Conservation (phyloP, 2,888 invertebrate genomes). For the Arctia plantaginis region DNA sequence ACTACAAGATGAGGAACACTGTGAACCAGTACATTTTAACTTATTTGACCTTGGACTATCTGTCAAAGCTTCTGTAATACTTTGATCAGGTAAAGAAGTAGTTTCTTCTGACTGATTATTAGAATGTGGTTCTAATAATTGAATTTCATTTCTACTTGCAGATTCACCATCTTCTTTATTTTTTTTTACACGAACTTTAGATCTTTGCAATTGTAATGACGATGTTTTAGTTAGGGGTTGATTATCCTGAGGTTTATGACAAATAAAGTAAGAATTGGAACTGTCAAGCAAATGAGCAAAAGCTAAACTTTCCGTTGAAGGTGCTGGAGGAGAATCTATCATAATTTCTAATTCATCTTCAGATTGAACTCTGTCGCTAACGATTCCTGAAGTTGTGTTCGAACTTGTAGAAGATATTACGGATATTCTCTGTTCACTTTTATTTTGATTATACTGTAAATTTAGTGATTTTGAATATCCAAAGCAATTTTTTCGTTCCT, state of each 20-base stretch:
- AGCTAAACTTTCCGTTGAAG: slow-evolving; percentile 94
- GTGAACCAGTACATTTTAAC: slow-evolving; percentile 90
- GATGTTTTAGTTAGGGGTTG: slow-evolving; percentile 72
- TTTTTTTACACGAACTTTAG: slow-evolving; percentile 69
- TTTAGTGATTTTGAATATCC: slow-evolving; percentile 89
- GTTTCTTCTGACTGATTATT: slow-evolving; percentile 70
- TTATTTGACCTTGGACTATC: slow-evolving; percentile 87
- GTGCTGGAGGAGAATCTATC: slow-evolving; percentile 94
- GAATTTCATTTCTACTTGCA: slow-evolving; percentile 58
- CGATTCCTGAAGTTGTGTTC: slow-evolving; percentile 98
- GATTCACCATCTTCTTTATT: slow-evolving; percentile 70
- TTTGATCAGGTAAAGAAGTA: slow-evolving; percentile 75
- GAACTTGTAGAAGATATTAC: slow-evolving; percentile 97
- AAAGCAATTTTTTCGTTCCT: slow-evolving; percentile 90
- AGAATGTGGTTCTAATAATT: slow-evolving; percentile 62
- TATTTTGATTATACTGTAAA: slow-evolving; percentile 87
- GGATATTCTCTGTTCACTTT: slow-evolving; percentile 93
- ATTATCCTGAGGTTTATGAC: slow-evolving; percentile 69
- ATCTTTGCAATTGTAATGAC: slow-evolving; percentile 74
- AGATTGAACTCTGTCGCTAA: slow-evolving; percentile 97
- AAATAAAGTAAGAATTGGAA: slow-evolving; percentile 80
- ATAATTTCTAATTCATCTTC: slow-evolving; percentile 97
- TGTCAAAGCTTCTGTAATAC: slow-evolving; percentile 80
- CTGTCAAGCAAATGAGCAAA: slow-evolving; percentile 91
- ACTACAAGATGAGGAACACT: slow-evolving; percentile 95